Evolutionary conservation across 2,888 invertebrate genomes (phyloP), one percentile per base, ranked within the genome.

Genomic region (Himalopsyche kuldschensis): DNA sequence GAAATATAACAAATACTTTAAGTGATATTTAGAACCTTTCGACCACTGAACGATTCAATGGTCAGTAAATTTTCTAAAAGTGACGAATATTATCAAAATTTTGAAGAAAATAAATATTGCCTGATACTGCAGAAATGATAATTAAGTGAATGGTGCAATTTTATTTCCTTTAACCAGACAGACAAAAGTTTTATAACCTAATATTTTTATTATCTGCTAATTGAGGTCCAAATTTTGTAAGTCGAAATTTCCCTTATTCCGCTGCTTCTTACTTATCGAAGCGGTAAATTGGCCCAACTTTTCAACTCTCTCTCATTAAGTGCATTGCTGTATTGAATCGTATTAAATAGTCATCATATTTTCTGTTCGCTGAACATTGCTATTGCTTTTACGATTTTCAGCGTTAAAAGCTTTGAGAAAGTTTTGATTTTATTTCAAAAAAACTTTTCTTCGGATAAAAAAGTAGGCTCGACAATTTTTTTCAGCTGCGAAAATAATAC

Each of bases 231-330:
- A 20, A 55, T 55, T 55, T 5, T 20, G 20, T 10, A 55, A 55
- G 55, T 24, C 20, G 24, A 55, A 55, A 55, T 55, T 55, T 55
- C 24, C 55, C 55, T 55, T 55, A 55, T 4, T 55, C 55, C 1
- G 55, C 55, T 24, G 55, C 10, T 55, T 55, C 55, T 55, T 2
- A 55, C 55, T 55, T 55, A 75, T 77, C 31, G 77, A 63, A 77
- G 55, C 81, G 55, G 76, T 81, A 77, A 81, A 81, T 81, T 81
- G 81, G 81, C 47, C 77, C 75, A 81, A 81, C 77, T 81, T 81
- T 75, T 75, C 31, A 55, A 55, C n/a, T 24, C 24, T 32, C 32
- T 81, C 55, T 77, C 81, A 81, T 81, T 81, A 35, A 81, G 55
- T 81, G 81, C 81, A 81, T 55, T 77, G 55, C 75, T 75, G 77